Evolutionary conservation across 2,888 invertebrate genomes (phyloP).

Genomic region (Melangyna quadrimaculata): DNA sequence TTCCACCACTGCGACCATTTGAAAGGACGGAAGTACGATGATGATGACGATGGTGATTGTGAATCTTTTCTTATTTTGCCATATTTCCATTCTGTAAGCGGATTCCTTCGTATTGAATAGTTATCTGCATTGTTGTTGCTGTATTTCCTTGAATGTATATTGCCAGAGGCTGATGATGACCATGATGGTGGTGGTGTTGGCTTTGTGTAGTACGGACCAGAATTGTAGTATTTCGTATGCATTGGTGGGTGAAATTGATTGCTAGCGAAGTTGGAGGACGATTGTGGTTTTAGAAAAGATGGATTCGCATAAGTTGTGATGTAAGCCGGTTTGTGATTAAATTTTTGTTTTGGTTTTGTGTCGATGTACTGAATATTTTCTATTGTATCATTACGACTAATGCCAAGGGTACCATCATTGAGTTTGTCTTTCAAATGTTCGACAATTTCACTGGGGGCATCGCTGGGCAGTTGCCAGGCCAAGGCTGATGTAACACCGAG

Average conservation of each 20-base stretch:
- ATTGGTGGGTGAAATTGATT: slow-evolving; percentile 70
- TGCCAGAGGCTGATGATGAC: background rate
- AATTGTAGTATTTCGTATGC: slow-evolving; percentile 62
- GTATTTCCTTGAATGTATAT: slow-evolving; percentile 7
- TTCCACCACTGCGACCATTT: slow-evolving; percentile 55
- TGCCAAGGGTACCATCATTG: slow-evolving; percentile 76
- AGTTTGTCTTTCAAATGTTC: slow-evolving; percentile 76
- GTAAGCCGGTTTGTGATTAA: slow-evolving; percentile 16
- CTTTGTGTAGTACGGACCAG: slow-evolving; percentile 40
- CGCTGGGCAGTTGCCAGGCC: slow-evolving; percentile 89
- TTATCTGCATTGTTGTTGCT: slow-evolving; percentile 29
- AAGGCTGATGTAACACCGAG: slow-evolving; percentile 88
- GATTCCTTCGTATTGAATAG: slow-evolving; percentile 54
- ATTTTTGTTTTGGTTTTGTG: slow-evolving; percentile 32
- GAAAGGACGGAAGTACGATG: background rate
- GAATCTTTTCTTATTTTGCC: slow-evolving; percentile 20
- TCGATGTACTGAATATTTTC: slow-evolving; percentile 73
- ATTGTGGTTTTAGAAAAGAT: slow-evolving; percentile 70
- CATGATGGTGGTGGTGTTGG: too few relatives aligned
- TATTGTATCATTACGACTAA: slow-evolving; percentile 77
- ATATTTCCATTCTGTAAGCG: slow-evolving; percentile 57
- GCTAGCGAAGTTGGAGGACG: slow-evolving; percentile 6
- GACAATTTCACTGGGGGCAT: slow-evolving; percentile 81
- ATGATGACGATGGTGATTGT: background rate
- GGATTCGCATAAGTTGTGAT: slow-evolving; percentile 75